phyloP scores from a whole-genome alignment of 2,113 vertebrate species.

The Ochotona curzoniae region DNA sequence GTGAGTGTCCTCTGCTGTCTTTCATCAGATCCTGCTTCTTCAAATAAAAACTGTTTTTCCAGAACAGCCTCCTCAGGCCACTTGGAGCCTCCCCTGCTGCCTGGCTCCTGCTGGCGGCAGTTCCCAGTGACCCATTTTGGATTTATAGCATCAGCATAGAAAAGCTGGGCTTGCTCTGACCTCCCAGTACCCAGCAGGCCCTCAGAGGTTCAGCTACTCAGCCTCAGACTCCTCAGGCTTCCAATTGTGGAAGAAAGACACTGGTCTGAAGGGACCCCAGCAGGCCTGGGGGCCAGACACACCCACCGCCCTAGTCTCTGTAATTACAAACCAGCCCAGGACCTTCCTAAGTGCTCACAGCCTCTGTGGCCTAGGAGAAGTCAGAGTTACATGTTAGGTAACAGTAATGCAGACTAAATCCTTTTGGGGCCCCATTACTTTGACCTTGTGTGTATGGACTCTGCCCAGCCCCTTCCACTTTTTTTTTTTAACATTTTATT shows the following conservation, averaged over 20 bases:
- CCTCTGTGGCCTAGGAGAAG: neutral
- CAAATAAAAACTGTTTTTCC: neutral
- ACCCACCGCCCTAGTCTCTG: accelerated
- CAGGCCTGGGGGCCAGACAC: neutral
- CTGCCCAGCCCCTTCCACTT: neutral
- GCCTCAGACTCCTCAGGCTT: neutral
- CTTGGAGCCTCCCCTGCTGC: neutral
- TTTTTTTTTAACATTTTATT: too few relatives aligned
- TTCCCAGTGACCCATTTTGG: slow-evolving; percentile 17
- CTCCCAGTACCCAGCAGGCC: neutral
- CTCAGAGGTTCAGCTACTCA: neutral
- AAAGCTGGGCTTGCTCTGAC: neutral
- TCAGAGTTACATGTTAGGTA: neutral
- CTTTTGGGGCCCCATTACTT: neutral
- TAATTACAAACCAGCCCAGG: neutral
- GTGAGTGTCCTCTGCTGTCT: neutral
- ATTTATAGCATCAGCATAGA: slow-evolving; percentile 12
- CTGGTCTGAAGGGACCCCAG: neutral
- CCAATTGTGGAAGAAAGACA: too few relatives aligned
- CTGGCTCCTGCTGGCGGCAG: neutral
- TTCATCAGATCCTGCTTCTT: neutral
- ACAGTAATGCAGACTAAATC: neutral
- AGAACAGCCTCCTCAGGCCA: neutral
- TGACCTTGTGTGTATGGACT: neutral
- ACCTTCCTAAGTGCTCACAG: neutral